Evolutionary conservation across 1,140 invertebrate genomes (phyloP).

Genomic region (Habropoda laboriosa): DNA sequence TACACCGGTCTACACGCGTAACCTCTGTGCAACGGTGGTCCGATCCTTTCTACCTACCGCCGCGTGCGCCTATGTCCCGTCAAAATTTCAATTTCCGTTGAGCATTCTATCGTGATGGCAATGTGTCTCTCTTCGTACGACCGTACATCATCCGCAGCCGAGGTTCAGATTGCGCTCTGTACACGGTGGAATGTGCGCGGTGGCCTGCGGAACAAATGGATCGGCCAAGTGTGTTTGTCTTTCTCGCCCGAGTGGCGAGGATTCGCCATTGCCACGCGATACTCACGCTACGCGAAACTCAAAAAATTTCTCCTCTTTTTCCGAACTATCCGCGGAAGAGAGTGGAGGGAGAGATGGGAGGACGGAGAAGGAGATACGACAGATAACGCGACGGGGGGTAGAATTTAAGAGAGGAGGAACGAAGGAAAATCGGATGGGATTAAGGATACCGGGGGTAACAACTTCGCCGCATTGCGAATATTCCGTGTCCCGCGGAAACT

Average conservation of each 20-base stretch:
- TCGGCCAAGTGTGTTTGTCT: conserved; percentile 58
- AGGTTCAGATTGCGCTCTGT: conserved; percentile 48
- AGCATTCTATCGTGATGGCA: conserved; percentile 71
- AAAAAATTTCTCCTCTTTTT: conserved; percentile 18
- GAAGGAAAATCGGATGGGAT: conserved; percentile 21
- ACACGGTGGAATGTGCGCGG: conserved; percentile 21
- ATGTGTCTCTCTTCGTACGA: conserved; percentile 70
- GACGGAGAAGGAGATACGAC: not conserved
- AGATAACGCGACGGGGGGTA: not conserved
- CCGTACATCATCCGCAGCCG: conserved; percentile 69
- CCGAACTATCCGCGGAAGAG: not conserved
- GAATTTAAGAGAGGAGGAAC: conserved; percentile 11
- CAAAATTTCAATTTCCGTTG: conserved; percentile 79
- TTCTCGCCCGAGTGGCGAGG: conserved; percentile 16
- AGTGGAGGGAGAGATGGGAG: not conserved
- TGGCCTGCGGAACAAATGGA: conserved; percentile 59
- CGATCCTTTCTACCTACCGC: conserved; percentile 56
- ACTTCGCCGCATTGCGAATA: conserved; percentile 26
- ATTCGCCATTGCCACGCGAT: not conserved
- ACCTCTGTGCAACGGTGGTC: conserved; percentile 35
- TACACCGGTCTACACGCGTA: conserved; percentile 13
- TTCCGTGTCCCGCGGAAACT: conserved; percentile 28
- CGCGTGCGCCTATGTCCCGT: conserved; percentile 64
- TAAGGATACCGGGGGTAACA: conserved; percentile 32
- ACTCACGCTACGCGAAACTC: not conserved